These are phyloP conservation scores for Prunella fulvescens DNA, from an alignment of 2,113 vertebrate species.

Conservation along the genomic window DNA sequence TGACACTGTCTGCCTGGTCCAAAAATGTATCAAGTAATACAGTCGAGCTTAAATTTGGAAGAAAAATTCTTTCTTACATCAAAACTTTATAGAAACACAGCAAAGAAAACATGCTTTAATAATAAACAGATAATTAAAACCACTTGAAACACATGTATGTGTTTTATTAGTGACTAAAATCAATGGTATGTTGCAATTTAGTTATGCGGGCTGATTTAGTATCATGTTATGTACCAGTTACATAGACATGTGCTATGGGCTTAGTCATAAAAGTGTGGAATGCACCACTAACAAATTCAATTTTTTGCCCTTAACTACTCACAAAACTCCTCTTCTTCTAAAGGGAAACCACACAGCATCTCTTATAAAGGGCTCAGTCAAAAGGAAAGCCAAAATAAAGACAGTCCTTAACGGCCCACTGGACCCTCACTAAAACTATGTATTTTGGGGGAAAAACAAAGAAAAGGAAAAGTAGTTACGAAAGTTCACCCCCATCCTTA, in stretches of 20 bases:
- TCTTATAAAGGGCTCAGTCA: slow-evolving; percentile 34
- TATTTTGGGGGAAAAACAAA: background rate
- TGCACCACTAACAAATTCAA: slow-evolving; percentile 58
- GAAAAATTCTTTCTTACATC: slow-evolving; percentile 21
- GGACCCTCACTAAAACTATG: slow-evolving; percentile 21
- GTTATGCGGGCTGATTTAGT: slow-evolving; percentile 49
- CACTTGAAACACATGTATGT: slow-evolving; percentile 46
- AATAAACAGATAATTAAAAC: slow-evolving; percentile 64
- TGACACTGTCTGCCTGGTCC: background rate
- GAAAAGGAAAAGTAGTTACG: background rate
- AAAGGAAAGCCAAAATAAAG: slow-evolving; percentile 53
- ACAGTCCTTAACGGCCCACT: slow-evolving; percentile 39
- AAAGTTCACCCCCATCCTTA: background rate
- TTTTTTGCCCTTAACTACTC: slow-evolving; percentile 45
- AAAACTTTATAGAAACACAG: slow-evolving; percentile 28
- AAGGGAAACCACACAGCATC: slow-evolving; percentile 11
- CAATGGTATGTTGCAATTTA: slow-evolving; percentile 61
- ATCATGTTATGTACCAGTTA: slow-evolving; percentile 62
- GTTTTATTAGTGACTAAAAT: slow-evolving; percentile 65
- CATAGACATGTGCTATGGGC: slow-evolving; percentile 56
- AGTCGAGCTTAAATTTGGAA: slow-evolving; percentile 28
- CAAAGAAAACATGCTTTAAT: slow-evolving; percentile 36
- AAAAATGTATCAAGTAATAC: slow-evolving; percentile 10
- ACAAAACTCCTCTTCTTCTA: slow-evolving; percentile 36
- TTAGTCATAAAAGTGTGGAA: slow-evolving; percentile 60